Percentiles rank a stretch among this genome's conserved stretches.
These are phyloP conservation scores for Porites evermanni DNA, from an alignment of 92 coral and sea anemone genomes.

Conservation along the genomic window DNA sequence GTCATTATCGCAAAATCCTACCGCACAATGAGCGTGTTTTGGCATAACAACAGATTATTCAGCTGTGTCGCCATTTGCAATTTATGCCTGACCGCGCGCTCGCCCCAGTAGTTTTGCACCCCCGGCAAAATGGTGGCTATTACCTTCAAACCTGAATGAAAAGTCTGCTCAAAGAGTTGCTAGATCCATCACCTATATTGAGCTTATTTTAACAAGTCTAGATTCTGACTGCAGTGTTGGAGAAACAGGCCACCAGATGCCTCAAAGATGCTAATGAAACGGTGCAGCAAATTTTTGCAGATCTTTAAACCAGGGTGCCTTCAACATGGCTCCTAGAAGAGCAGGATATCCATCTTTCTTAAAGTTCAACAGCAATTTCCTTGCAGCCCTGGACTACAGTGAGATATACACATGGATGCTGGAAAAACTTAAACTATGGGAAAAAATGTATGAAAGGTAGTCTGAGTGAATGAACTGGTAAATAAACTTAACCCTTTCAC, in stretches of 20 bases:
- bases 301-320: not conserved
- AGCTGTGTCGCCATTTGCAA: too few relatives aligned
- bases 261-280: not conserved
- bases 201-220: not conserved
- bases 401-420: not conserved
- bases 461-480: too few relatives aligned
- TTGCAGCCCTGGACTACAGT: not conserved
- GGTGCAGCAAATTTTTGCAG: not conserved
- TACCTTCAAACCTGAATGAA: not conserved
- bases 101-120: too few relatives aligned
- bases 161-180: not conserved
- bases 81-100: too few relatives aligned
- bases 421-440: not conserved
- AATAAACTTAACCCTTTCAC: too few relatives aligned
- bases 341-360: not conserved
- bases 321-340: not conserved
- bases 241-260: not conserved
- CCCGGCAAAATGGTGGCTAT: not conserved
- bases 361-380: not conserved
- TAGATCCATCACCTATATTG: not conserved
- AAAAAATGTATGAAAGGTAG: too few relatives aligned
- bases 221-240: not conserved
- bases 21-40: too few relatives aligned
- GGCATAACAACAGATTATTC: too few relatives aligned
- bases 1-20: too few relatives aligned